Evolutionary conservation across 2,113 vertebrate genomes (phyloP), one percentile per base, ranked within the genome.

Genomic region (Neolamprologus sp.): DNA sequence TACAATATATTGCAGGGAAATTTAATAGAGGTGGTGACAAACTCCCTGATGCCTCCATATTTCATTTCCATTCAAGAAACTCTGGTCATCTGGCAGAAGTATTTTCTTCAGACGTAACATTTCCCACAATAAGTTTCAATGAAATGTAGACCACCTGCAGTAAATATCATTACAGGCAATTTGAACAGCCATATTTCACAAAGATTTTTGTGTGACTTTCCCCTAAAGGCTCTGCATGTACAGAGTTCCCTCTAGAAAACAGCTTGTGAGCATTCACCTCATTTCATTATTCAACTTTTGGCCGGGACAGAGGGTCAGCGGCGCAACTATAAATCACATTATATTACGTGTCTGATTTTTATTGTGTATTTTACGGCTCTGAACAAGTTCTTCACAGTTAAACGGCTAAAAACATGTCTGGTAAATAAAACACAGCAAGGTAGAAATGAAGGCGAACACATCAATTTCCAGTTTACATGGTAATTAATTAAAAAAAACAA

Each of bases 131-230:
- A 91, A 79, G 89, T 86, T 91, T 94, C 82, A 94, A 93, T 95
- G 88, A 94, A 95, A 94, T 93, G 83, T 90, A 86, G 91, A 94
- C 95, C 95, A 96, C 89, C 93, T 96, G 95, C 90, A 90, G 87
- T 93, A 96, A 96, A 96, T 95, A 92, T 95, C 94, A 95, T 96
- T 96, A 95, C 51, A 86, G 87, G 87, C 95, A 92, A 95, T 96
- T 94, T 94, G 90, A 94, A 93, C 75, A 57, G 88, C 93, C 89
- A 91, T 96, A 96, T 95, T 95, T 96, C 96, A 96, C 83, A 80
- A 86, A 83, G 79, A 35, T 85, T 91, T 93, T 88, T 90, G 87
- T 90, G 81, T 89, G 92, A 89, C 88, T 89, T 85, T 89, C 91
- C 94, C 95, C 95, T 49, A 87, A 93, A 90, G 92, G 90, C 23